Evolutionary conservation across 2,888 invertebrate species (phyloP).

Genomic region (Metellina segmentata): DNA sequence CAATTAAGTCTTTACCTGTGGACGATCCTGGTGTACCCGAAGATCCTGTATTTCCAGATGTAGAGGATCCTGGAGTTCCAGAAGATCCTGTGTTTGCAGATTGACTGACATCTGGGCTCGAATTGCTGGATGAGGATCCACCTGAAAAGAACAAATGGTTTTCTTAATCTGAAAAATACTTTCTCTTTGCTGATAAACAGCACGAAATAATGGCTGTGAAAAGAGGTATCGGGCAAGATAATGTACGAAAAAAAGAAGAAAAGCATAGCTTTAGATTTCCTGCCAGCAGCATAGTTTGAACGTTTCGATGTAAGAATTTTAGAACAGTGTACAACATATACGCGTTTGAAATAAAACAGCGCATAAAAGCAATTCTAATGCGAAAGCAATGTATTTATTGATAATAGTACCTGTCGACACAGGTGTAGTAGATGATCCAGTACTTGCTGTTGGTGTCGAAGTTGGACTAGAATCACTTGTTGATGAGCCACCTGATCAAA

Average conservation of each 20-base stretch:
- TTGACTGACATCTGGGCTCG: not conserved
- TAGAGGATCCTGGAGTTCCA: not conserved
- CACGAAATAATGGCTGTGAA: not conserved
- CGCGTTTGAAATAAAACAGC: too few species aligned
- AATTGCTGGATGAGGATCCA: not conserved
- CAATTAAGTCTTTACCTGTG: too few species aligned
- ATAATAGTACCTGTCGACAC: not conserved
- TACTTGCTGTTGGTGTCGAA: not conserved
- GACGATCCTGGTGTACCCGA: too few species aligned
- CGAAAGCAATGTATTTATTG: too few species aligned
- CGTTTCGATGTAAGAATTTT: too few species aligned
- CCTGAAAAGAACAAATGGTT: not conserved
- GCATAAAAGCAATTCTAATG: too few species aligned
- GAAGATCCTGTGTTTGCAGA: not conserved
- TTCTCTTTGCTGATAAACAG: not conserved
- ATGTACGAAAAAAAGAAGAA: too few species aligned
- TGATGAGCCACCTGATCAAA: not conserved
- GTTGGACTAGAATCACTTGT: not conserved
- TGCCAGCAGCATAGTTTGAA: too few species aligned
- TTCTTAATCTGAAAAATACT: not conserved
- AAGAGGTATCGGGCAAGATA: not conserved
- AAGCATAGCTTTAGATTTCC: too few species aligned
- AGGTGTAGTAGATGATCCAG: not conserved
- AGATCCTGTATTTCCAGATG: not conserved
- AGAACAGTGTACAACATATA: too few species aligned